Evolutionary conservation across 2,113 vertebrate species (phyloP), one percentile per base, ranked within the genome.

Genomic region (Callorhinus ursinus): DNA sequence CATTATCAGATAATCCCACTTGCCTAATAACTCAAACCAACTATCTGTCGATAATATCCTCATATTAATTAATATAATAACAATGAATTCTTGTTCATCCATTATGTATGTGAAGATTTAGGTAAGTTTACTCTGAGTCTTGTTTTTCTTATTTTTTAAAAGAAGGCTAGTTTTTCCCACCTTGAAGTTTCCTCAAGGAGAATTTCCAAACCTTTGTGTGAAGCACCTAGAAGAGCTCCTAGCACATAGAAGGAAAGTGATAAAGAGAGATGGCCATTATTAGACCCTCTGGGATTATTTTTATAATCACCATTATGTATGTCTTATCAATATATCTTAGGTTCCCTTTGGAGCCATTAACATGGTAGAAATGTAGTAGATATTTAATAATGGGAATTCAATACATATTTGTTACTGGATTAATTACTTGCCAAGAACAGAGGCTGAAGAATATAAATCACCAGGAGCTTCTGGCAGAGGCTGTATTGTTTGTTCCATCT

Each of bases 261-360:
- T 4, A 8, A 3, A 21, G 21, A 36, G 55, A 67, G 26, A 16
- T 19, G 39, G 3, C 13, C 3, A 5, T 49, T 24, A 10, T 0
- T 12, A 21, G 18, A 15, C n/a, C 9, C 53, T 85, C 31, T 18
- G 13, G 13, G 33, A 24, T 11, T 59, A 14, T n/a, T 51, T 39
- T 22, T 89, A 9, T 5, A 31, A 1, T 80, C n/a, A 53, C 31
- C 12, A 61, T 53, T 61, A 24, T 31, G 18, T 5, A 24, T 9
- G 21, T 55, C 36, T 72, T 15, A 81, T 81, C 72, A 51, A 12
- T 33, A 26, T 49, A 42, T 31, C 18, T 72, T 61, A 71, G 49
- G 4, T 55, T 84, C 46, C 4, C 53, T 81, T 14, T 53, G 55
- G 31, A 57, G 26, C 26, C 19, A 9, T 74, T 46, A 26, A 51